phyloP scores from a whole-genome alignment of 2,113 vertebrate genomes.

The Onychostoma macrolepis region DNA sequence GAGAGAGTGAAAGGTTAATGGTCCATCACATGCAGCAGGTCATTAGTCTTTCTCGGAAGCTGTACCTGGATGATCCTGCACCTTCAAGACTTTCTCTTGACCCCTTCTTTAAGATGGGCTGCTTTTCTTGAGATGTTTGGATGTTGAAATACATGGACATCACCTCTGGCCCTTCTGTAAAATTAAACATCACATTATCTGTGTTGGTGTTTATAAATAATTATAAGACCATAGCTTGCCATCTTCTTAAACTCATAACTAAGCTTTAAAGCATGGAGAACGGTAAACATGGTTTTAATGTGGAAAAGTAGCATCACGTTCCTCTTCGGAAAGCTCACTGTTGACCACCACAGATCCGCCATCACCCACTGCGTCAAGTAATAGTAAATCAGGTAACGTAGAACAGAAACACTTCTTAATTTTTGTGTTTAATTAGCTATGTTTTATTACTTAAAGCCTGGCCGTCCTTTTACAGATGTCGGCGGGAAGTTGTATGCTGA shows the following conservation, averaged over 20 bases:
- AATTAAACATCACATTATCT: neutral
- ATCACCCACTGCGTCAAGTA: neutral
- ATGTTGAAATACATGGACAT: slow-evolving; percentile 14
- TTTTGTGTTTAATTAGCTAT: neutral
- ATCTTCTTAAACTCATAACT: slow-evolving; percentile 43
- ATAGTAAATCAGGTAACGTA: neutral
- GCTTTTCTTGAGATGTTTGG: slow-evolving; percentile 7
- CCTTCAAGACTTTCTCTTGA: neutral
- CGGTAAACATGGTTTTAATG: neutral
- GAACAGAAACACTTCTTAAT: neutral
- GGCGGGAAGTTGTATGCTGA: neutral
- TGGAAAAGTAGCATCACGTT: slow-evolving; percentile 1
- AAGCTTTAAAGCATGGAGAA: neutral
- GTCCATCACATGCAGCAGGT: neutral
- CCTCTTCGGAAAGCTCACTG: slow-evolving; percentile 39
- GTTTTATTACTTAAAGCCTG: neutral
- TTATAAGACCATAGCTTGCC: slow-evolving; percentile 1
- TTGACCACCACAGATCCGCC: slow-evolving; percentile 32
- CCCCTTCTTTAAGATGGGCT: neutral
- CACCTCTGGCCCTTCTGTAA: slow-evolving; percentile 18
- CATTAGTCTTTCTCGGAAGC: neutral
- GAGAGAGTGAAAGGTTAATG: neutral
- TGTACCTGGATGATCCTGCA: neutral
- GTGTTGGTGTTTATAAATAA: neutral
- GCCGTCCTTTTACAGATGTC: neutral